These are phyloP conservation scores for Eurois occulta DNA, from an alignment of 2,888 invertebrate genomes.

Conservation along the genomic window DNA sequence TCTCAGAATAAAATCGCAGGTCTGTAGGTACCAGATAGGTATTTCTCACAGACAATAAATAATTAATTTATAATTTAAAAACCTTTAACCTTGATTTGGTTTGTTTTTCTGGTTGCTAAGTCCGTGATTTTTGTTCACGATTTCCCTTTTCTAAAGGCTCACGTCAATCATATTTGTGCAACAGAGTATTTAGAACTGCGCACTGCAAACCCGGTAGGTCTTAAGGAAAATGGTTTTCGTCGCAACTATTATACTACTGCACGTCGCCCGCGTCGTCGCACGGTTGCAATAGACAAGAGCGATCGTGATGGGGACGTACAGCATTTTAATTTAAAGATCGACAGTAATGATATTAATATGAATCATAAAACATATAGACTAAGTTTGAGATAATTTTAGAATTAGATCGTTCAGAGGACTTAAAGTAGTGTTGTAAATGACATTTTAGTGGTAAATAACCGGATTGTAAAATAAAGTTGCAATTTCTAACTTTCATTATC, in stretches of 20 bases:
- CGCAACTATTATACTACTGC: constrained; percentile 29
- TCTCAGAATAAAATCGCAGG: background rate
- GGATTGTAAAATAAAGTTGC: background rate
- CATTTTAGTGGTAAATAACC: background rate
- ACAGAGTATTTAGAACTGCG: constrained; percentile 39
- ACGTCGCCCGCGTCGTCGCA: constrained; percentile 14
- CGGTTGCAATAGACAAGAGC: constrained; percentile 9
- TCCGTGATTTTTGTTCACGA: constrained; percentile 6
- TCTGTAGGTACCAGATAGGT: background rate
- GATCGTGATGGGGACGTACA: constrained; percentile 22
- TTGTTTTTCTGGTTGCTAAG: too few relatives aligned
- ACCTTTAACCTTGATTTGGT: constrained; percentile 4
- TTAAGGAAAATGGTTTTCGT: constrained; percentile 60
- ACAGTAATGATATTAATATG: constrained; percentile 6
- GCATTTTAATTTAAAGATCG: constrained; percentile 36
- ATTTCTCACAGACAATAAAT: background rate
- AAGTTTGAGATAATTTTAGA: constrained; percentile 1
- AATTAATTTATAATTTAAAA: background rate
- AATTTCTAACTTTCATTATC: background rate
- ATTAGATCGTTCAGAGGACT: background rate
- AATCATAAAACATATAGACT: background rate
- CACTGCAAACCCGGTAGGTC: constrained; percentile 33
- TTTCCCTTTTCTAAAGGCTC: constrained; percentile 24
- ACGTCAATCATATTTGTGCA: constrained; percentile 45
- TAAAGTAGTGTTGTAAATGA: background rate